These are phyloP conservation scores for Pyralis farinalis DNA, from an alignment of 2,888 invertebrate genomes.

Conservation along the genomic window DNA sequence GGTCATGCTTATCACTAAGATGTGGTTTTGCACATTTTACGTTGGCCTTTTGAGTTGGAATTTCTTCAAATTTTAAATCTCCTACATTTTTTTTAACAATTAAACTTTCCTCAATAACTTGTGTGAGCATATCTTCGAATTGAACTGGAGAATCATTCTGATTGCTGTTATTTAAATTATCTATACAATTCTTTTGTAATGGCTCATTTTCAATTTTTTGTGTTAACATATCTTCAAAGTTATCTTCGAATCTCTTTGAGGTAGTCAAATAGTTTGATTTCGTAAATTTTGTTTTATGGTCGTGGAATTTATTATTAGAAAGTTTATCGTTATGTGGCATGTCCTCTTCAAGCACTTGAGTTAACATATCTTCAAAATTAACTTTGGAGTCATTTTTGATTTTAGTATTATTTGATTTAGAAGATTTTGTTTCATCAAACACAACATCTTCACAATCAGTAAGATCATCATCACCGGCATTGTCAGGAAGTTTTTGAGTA, in stretches of 20 bases:
- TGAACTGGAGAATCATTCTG: not conserved
- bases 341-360: conserved; percentile 26
- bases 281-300: not conserved
- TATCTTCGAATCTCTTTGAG: too few relatives aligned
- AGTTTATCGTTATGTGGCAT: conserved; percentile 7
- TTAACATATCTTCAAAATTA: conserved; percentile 29
- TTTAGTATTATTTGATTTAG: not conserved
- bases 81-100: conserved; percentile 8
- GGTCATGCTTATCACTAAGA: conserved; percentile 11
- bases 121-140: conserved; percentile 31
- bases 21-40: conserved; percentile 13
- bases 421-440: conserved; percentile 13
- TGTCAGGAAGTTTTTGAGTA: conserved; percentile 34
- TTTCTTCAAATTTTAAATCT: conserved; percentile 27
- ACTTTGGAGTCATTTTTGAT: conserved; percentile 6
- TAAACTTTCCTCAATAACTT: conserved; percentile 22
- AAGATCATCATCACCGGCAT: conserved; percentile 34
- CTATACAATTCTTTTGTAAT: not conserved
- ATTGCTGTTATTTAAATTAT: not conserved
- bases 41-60: conserved; percentile 36
- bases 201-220: too few relatives aligned
- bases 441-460: conserved; percentile 48
- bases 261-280: too few relatives aligned
- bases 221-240: too few relatives aligned
- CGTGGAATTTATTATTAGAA: conserved; percentile 5